Conservation (phyloP, 2,888 invertebrate species). For the Julus scandinavius region DNA sequence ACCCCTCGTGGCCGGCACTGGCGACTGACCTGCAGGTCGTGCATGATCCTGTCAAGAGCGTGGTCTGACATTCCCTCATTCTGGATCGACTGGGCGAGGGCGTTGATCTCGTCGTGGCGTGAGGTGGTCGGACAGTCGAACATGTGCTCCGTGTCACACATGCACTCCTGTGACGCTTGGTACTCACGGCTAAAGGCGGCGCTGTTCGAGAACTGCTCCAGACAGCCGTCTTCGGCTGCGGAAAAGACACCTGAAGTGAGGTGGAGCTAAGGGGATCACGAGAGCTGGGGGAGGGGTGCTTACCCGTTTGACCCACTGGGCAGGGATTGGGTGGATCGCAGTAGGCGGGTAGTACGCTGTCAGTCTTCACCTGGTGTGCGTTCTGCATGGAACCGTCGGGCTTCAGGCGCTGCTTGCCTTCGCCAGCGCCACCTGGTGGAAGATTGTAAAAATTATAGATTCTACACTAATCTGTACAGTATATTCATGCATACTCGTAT, state of each 20-base stretch:
- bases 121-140: constrained; percentile 77
- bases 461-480: too few species aligned
- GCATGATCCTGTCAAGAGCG: constrained; percentile 77
- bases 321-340: constrained; percentile 99
- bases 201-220: constrained; percentile 91
- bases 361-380: constrained; percentile 84
- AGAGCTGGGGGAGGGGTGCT: constrained; percentile 24
- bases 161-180: constrained; percentile 91
- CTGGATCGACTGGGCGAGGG: constrained; percentile 63
- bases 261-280: too few species aligned
- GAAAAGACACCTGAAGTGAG: background rate
- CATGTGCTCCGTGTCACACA: constrained; percentile 99
- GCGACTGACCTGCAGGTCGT: constrained; percentile 68
- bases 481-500: too few species aligned
- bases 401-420: constrained; percentile 75
- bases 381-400: constrained; percentile 69
- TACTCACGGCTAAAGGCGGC: constrained; percentile 94
- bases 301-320: constrained; percentile 90
- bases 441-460: background rate
- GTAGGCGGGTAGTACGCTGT: constrained; percentile 93
- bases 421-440: constrained; percentile 75
- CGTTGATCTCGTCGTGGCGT: constrained; percentile 62
- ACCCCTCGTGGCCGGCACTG: background rate
- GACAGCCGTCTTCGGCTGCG: constrained; percentile 85
- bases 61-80: constrained; percentile 63